A percentile compares a stretch with the other conserved stretches of the same genome.
These are phyloP conservation scores for Hetaerina titia DNA, from an alignment of 2,888 invertebrate genomes.

Conservation along the genomic window DNA sequence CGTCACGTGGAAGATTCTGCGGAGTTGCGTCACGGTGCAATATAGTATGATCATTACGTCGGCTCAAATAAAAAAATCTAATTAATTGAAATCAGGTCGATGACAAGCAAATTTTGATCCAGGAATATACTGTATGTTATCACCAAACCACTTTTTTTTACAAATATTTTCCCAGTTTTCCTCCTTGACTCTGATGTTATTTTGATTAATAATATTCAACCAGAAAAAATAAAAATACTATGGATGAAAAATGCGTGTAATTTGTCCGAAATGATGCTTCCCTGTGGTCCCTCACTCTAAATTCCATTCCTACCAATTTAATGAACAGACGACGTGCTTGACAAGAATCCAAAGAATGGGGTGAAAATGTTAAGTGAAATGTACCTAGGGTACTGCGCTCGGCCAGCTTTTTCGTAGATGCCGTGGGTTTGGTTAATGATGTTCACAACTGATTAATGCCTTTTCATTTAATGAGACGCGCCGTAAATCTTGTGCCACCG, in stretches of 20 bases:
- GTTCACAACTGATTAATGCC: constrained; percentile 23
- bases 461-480: neutral
- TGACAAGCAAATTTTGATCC: too few relatives aligned
- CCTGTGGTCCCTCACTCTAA: neutral
- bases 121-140: neutral
- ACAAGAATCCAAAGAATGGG: neutral
- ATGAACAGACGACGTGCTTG: neutral
- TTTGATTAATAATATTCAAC: neutral
- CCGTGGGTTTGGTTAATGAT: neutral
- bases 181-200: neutral
- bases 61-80: too few relatives aligned
- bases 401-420: neutral
- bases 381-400: neutral
- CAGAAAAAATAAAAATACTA: neutral
- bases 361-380: neutral
- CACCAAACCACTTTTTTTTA: neutral
- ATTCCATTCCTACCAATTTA: neutral
- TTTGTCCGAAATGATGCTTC: neutral
- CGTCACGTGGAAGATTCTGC: too few relatives aligned
- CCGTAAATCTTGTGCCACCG: neutral
- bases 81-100: too few relatives aligned
- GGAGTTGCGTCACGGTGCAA: too few relatives aligned
- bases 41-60: too few relatives aligned
- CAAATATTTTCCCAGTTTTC: neutral
- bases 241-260: neutral